Percentiles rank a stretch among this genome's conserved stretches.
Evolutionary conservation across 2,797 vertebrate species (phyloP).

Genomic region (Sylvilagus floridanus): DNA sequence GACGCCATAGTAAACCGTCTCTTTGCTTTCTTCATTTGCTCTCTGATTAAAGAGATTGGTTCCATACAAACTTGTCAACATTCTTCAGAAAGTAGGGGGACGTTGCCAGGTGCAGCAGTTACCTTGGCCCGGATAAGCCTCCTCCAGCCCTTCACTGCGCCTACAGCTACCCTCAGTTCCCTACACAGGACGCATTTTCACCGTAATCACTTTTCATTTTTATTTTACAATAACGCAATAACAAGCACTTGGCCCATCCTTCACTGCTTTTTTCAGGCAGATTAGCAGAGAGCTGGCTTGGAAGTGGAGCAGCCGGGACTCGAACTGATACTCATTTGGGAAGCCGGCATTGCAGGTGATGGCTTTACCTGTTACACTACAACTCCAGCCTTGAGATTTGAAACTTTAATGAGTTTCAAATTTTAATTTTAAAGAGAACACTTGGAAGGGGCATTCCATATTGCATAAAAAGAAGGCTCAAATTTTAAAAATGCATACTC

Average conservation of each 20-base stretch:
- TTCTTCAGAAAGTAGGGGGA: neutral
- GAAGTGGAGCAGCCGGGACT: no score
- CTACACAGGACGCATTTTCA: neutral
- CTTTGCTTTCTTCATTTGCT: neutral
- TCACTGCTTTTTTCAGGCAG: no score
- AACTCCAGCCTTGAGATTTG: no score
- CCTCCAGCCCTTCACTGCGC: neutral
- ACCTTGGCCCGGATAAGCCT: neutral
- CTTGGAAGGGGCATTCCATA: neutral
- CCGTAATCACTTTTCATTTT: conserved; percentile 4
- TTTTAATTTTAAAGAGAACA: neutral
- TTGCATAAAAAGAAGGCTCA: neutral
- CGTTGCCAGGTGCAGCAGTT: no score
- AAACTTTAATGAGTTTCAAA: neutral
- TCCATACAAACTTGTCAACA: neutral
- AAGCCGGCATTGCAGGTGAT: no score
- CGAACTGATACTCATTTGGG: no score
- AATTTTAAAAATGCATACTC: neutral
- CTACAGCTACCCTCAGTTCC: neutral
- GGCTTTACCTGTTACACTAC: no score
- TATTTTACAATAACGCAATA: conserved; percentile 9
- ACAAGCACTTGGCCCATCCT: neutral
- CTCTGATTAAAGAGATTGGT: neutral
- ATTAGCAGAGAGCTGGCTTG: no score
- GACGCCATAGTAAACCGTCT: neutral